These are phyloP conservation scores for Hymenopus coronatus DNA, from an alignment of 2,888 invertebrate species.

Conservation along the genomic window DNA sequence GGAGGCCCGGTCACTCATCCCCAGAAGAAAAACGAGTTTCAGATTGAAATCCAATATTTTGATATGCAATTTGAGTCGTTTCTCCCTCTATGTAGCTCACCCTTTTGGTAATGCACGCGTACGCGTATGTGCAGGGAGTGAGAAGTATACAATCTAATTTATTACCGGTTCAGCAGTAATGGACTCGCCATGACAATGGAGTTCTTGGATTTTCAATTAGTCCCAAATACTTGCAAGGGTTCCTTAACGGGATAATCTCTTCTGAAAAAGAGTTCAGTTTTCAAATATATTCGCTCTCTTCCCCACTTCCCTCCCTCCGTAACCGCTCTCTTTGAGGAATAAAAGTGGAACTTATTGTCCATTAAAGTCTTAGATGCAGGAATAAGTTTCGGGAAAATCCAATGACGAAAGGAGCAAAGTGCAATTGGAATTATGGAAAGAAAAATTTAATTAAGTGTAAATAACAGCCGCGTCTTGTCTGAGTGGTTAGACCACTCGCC, in stretches of 20 bases:
- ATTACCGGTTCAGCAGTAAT: background rate
- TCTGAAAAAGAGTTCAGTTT: background rate
- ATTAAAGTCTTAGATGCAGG: too few relatives aligned
- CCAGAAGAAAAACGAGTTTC: constrained; percentile 38
- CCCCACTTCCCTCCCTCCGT: too few relatives aligned
- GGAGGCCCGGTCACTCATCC: constrained; percentile 33
- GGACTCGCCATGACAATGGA: background rate
- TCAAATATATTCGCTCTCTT: background rate
- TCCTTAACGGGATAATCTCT: background rate
- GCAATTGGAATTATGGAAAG: too few relatives aligned
- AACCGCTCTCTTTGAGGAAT: too few relatives aligned
- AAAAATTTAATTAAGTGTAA: too few relatives aligned
- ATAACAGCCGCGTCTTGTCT: too few relatives aligned
- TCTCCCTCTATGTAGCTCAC: background rate
- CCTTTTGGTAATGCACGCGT: background rate
- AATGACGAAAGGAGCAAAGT: too few relatives aligned
- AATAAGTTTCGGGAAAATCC: too few relatives aligned
- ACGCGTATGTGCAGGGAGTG: background rate
- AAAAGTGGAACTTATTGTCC: too few relatives aligned
- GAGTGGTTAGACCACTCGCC: too few relatives aligned
- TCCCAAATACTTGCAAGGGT: background rate
- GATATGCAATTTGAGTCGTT: constrained; percentile 29
- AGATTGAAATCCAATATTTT: constrained; percentile 39
- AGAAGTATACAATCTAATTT: background rate
- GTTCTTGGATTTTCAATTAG: background rate